Evolutionary conservation across 2,113 vertebrate genomes (phyloP).

Genomic region (Dipodomys merriami): DNA sequence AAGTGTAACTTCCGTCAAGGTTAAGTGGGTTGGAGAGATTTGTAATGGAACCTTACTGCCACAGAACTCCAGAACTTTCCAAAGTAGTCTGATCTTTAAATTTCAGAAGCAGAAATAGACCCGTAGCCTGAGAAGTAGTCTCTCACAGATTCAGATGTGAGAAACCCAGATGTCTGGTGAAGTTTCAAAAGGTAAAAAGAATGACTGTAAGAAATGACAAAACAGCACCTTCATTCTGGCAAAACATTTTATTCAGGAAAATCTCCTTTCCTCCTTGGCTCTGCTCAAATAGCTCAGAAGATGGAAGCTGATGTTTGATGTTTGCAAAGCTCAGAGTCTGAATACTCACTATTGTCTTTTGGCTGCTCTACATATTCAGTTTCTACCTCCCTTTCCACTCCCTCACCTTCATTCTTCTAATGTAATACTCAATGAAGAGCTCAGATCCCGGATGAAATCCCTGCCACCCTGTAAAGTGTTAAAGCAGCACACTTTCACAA

Average conservation of each 20-base stretch:
- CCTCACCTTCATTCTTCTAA: not conserved
- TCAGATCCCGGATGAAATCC: not conserved
- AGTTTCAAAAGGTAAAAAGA: slow-evolving; percentile 43
- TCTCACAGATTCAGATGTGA: not conserved
- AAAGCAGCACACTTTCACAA: slow-evolving; percentile 43
- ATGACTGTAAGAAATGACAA: slow-evolving; percentile 50
- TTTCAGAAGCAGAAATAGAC: not conserved
- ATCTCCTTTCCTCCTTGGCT: not conserved
- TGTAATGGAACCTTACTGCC: not conserved
- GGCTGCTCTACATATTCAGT: not conserved
- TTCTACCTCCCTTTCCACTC: not conserved
- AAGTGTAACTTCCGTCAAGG: not conserved
- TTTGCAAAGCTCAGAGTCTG: slow-evolving; percentile 61
- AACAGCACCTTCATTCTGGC: slow-evolving; percentile 43
- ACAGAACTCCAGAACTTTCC: not conserved
- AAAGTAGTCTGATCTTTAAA: not conserved
- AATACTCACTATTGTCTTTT: slow-evolving; percentile 9
- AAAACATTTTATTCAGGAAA: slow-evolving; percentile 71
- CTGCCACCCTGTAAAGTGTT: not conserved
- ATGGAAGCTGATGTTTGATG: slow-evolving; percentile 16
- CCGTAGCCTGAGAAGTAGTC: not conserved
- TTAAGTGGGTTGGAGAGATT: slow-evolving; percentile 11
- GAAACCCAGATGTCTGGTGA: slow-evolving; percentile 60
- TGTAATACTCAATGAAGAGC: not conserved
- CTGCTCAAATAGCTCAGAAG: slow-evolving; percentile 45